A percentile compares a stretch with the other conserved stretches of the same genome.
phyloP scores from a whole-genome alignment of 1,140 invertebrate species.

The Helicoverpa zea region DNA sequence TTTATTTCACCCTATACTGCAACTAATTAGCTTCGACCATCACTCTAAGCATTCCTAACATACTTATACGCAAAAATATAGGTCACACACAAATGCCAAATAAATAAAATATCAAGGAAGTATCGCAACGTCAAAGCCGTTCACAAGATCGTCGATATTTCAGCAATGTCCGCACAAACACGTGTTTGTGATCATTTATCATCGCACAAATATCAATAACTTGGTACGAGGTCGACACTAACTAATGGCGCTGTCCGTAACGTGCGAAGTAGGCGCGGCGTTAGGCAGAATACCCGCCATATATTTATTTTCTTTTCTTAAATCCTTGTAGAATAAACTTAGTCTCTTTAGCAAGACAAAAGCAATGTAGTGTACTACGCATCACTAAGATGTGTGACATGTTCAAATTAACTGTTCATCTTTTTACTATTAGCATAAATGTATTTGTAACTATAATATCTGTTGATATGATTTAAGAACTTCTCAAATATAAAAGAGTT shows the following conservation, averaged over 20 bases:
- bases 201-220: slow-evolving; percentile 73
- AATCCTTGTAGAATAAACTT: too few species aligned
- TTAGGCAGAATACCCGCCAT: slow-evolving; percentile 31
- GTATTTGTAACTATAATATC: too few species aligned
- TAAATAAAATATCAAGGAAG: slow-evolving; percentile 33
- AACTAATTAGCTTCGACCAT: too few species aligned
- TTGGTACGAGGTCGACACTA: slow-evolving; percentile 66
- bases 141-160: slow-evolving; percentile 50
- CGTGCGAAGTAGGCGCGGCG: slow-evolving; percentile 33
- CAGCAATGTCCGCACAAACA: slow-evolving; percentile 50
- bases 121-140: slow-evolving; percentile 45
- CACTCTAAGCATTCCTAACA: too few species aligned
- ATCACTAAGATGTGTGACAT: too few species aligned
- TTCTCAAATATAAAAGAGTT: too few species aligned
- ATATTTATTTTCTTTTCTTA: neutral
- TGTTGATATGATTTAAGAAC: too few species aligned
- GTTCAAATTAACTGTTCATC: too few species aligned
- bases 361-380: too few species aligned
- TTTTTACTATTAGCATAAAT: too few species aligned
- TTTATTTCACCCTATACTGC: too few species aligned
- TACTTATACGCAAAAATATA: neutral
- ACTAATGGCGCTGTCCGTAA: slow-evolving; percentile 62
- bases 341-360: too few species aligned
- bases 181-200: slow-evolving; percentile 66
- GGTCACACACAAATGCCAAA: slow-evolving; percentile 17